Base-by-base conservation (phyloP, 2,113 vertebrate species). In the Triplophysa rosa region DNA sequence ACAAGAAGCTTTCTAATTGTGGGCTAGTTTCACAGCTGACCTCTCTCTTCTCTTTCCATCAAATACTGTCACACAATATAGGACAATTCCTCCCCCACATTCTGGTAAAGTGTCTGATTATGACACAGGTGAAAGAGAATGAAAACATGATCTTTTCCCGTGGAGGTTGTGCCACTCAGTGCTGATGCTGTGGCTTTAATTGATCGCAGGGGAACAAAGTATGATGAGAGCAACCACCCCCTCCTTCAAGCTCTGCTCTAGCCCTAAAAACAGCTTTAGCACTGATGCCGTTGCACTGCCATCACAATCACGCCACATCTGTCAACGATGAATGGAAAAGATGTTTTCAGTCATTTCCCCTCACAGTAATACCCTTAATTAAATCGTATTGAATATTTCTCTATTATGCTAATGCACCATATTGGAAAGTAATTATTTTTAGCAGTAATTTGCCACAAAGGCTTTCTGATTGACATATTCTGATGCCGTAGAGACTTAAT, bases 331-430 rank as follows among this genome's bases (percentile, higher is more conserved):
- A 85, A 88, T 83, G 78, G 66, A 82, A 72, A 80, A 82, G 11
- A 87, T 78, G 72, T 77, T 79, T 84, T 79, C 78, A 86, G 78
- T 84, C 67, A 85, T 86, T 81, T 79, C 80, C 77, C 69, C 62
- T 84, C 82, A 81, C 78, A 86, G 84, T 89, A 83, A 90, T 85
- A 85, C 64, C 85, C 81, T 87, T 84, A 83, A 89, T 88, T 87
- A 86, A 86, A 89, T 89, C 84, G 80, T 83, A 89, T 84, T 86
- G 76, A 87, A 82, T 86, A 82, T 82, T 80, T 86, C 79, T 80
- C 82, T 86, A 85, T 87, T 84, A 84, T 85, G 85, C 82, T 86
- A 86, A 86, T 88, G 84, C 40, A 17, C 59, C 78, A 76, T 71
- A 85, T 84, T 88, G 72, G 75, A 63, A 86, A 79, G 78, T 80